Evolutionary conservation across 2,888 invertebrate species (phyloP), one percentile per base, ranked within the genome.

Genomic region (Caenorhabditis sp.): DNA sequence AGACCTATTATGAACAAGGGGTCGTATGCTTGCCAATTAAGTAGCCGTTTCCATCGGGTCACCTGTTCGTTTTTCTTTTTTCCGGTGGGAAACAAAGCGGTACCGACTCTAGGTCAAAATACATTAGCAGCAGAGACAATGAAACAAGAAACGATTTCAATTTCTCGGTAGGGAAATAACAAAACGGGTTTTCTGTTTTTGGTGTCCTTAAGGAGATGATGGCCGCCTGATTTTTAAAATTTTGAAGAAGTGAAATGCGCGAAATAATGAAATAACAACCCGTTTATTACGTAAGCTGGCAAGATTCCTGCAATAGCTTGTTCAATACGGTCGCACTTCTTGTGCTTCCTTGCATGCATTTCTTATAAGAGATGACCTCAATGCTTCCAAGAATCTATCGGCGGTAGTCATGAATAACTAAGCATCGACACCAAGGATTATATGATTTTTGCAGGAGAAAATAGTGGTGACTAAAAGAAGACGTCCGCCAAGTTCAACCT

Each of bases 381-480:
- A 49, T 47, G 58, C 19, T 64, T 80, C 63, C 12, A n/a, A 51
- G 26, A 68, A 66, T 19, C 35, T 10, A 7, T 19, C 47, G 7
- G 24, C n/a, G n/a, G 26, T 26, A 26, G 24, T 26, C 26, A 54
- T 54, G 26, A 54, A 54, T 54, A 54, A 8, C 19, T 26, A 14
- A 54, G 24, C 24, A 26, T 24, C 26, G 19, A 12, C 26, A 54
- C 26, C 24, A 22, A 19, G 44, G 31, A 8, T 35, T 35, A 38
- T 41, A 19, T 19, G 41, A 44, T 58, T 49, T 47, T 82, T 79
- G 8, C 83, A 83, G 83, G 79, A 79, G 10, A 83, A 83, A 44
- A 83, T 83, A 16, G 74, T 83, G 47, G 79, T 83, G 0, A 74
- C 83, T 14, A 83, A 79, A 56, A 54, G 83, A 69, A 68, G 83